Evolutionary conservation across 2,797 vertebrate species (phyloP).

Genomic region (Betta splendens): DNA sequence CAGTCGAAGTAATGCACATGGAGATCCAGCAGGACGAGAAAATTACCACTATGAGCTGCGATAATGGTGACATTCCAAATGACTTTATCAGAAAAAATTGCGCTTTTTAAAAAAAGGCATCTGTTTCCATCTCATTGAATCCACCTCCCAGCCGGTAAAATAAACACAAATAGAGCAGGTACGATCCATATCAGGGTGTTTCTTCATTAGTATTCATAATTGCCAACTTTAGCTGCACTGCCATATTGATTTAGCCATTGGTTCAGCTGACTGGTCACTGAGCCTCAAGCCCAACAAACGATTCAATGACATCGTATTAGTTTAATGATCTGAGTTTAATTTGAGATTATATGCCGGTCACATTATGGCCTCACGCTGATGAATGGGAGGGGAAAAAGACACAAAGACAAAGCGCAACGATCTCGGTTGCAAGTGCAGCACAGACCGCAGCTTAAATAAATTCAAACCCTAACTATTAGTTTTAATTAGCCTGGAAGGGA

Average conservation of each 20-base stretch:
- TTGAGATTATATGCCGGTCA: constrained; percentile 51
- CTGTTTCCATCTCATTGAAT: constrained; percentile 16
- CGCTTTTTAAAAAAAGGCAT: not conserved
- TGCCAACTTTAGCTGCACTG: constrained; percentile 53
- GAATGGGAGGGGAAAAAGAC: constrained; percentile 23
- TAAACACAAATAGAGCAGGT: constrained; percentile 22
- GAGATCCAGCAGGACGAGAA: constrained; percentile 5
- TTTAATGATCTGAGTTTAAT: constrained; percentile 58
- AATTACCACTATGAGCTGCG: constrained; percentile 4
- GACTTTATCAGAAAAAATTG: constrained; percentile 11
- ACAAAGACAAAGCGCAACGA: not conserved
- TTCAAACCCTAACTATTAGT: not conserved
- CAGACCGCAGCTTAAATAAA: not conserved
- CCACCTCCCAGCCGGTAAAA: constrained; percentile 5
- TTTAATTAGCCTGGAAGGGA: not conserved
- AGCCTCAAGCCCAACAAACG: constrained; percentile 34
- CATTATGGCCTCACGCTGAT: constrained; percentile 35
- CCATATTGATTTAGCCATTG: constrained; percentile 59
- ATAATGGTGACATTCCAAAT: constrained; percentile 11
- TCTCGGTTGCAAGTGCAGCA: constrained; percentile 1
- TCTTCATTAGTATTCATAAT: constrained; percentile 58
- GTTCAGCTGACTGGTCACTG: constrained; percentile 52
- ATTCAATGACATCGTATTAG: constrained; percentile 41
- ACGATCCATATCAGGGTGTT: constrained; percentile 26
- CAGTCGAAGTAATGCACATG: constrained; percentile 12